Conservation (phyloP, 1,140 invertebrate species). For the Microplitis mediator region DNA sequence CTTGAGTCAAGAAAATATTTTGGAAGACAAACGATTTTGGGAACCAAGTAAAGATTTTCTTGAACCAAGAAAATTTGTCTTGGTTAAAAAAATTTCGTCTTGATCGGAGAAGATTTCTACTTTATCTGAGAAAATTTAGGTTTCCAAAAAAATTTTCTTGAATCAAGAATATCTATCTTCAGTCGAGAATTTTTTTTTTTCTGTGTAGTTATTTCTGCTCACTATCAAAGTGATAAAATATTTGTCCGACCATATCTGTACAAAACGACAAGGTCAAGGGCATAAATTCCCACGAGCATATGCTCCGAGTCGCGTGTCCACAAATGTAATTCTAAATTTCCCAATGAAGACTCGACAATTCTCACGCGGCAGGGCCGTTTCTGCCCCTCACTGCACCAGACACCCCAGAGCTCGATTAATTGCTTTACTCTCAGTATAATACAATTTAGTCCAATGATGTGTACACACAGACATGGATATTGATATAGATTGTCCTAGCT, state of each 20-base stretch:
- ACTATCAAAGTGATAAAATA: too few relatives aligned
- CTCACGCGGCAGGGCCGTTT: not conserved
- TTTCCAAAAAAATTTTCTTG: too few relatives aligned
- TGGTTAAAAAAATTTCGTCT: too few relatives aligned
- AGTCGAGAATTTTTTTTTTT: too few relatives aligned
- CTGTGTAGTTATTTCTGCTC: too few relatives aligned
- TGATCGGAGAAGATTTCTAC: too few relatives aligned
- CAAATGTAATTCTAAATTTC: constrained; percentile 3
- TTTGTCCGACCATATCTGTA: not conserved
- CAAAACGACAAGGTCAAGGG: constrained; percentile 20
- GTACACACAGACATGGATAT: not conserved
- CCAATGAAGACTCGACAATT: not conserved
- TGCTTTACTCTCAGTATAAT: constrained; percentile 39
- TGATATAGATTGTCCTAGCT: not conserved
- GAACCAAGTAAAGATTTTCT: too few relatives aligned
- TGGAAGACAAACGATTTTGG: too few relatives aligned
- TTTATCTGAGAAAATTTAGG: too few relatives aligned
- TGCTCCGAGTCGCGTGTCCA: constrained; percentile 20
- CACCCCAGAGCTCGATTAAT: constrained; percentile 38
- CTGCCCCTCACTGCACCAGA: not conserved
- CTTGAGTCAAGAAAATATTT: too few relatives aligned
- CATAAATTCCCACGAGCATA: constrained; percentile 18
- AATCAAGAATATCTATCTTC: too few relatives aligned
- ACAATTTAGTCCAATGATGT: not conserved
- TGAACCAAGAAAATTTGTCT: too few relatives aligned